A percentile compares a stretch with the other conserved stretches of the same genome.
Evolutionary conservation across 2,113 vertebrate species (phyloP).

Genomic region (Hipposideros armiger): DNA sequence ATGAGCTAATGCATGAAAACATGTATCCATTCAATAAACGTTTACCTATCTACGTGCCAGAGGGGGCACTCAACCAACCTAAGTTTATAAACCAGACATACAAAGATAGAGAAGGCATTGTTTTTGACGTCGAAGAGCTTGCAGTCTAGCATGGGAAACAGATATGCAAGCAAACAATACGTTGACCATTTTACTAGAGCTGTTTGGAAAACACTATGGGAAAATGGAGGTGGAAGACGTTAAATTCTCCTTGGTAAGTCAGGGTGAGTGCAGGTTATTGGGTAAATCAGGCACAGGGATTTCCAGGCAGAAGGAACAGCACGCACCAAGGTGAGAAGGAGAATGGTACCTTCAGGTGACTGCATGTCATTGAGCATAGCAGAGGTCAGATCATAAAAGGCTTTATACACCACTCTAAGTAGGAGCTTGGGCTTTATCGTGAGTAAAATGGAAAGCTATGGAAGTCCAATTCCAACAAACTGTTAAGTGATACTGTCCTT

Average conservation of each 20-base stretch:
- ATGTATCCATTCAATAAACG: conserved; percentile 23
- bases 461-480: not conserved
- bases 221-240: not conserved
- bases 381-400: not conserved
- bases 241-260: not conserved
- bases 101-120: not conserved
- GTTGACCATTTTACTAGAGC: not conserved
- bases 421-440: not conserved
- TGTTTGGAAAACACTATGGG: not conserved
- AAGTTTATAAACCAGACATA: not conserved
- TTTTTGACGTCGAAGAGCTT: not conserved
- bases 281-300: not conserved
- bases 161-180: not conserved
- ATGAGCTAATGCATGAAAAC: conserved; percentile 58
- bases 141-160: not conserved
- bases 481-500: not conserved
- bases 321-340: not conserved
- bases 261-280: not conserved
- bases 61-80: not conserved
- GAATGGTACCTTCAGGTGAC: not conserved
- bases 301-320: not conserved
- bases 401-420: not conserved
- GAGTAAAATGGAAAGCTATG: not conserved
- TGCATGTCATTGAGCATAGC: not conserved
- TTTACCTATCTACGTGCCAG: not conserved